Base-by-base conservation (phyloP, 2,888 invertebrate species). In the Drosophila aldrichi region DNA sequence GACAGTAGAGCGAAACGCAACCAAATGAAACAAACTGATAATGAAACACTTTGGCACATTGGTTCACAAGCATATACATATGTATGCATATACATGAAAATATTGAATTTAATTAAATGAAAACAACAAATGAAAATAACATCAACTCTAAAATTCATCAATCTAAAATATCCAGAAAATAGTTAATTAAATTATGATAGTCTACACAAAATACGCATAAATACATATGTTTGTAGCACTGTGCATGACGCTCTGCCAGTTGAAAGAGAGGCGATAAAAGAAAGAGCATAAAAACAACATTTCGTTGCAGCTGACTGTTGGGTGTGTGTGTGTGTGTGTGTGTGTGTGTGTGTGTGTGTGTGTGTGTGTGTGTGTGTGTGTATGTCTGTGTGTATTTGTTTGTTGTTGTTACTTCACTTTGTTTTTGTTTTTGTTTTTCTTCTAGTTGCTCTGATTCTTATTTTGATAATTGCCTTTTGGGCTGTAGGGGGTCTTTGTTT, bases 241-340 rank as follows among this genome's bases (percentile, higher is more conserved):
- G 63, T 77, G 51, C 57, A 9, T 36, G 48, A n/a, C 32, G 44
- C 78, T 72, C 49, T 49, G 34, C 38, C 20, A 44, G 40, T 16
- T n/a, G 9, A 16, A n/a, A 25, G 38, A 52, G 46, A 22, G 51
- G 52, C 34, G 49, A 25, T 25, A 54, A 74, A 46, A 64, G 55
- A 60, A 60, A 57, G 57, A 34, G 57, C 57, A 72, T 51, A 67
- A 59, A 60, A 74, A 63, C 75, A 84, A 86, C 59, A 82, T 52
- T 68, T 71, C 60, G 68, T 67, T 84, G 88, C 85, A 82, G 87
- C 88, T 82, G 88, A 81, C 69, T 55, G 73, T 75, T 18, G 49
- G 0, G n/a, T 14, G 14, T 49, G 8, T 20, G 8, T 3, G 14
- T 49, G 18, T 49, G 49, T 32, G 18, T 32, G 18, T 48, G 4